Percentiles rank a stretch among this genome's conserved stretches.
phyloP scores from a whole-genome alignment of 2,888 invertebrate species.

The Listrodromus nycthemerus region DNA sequence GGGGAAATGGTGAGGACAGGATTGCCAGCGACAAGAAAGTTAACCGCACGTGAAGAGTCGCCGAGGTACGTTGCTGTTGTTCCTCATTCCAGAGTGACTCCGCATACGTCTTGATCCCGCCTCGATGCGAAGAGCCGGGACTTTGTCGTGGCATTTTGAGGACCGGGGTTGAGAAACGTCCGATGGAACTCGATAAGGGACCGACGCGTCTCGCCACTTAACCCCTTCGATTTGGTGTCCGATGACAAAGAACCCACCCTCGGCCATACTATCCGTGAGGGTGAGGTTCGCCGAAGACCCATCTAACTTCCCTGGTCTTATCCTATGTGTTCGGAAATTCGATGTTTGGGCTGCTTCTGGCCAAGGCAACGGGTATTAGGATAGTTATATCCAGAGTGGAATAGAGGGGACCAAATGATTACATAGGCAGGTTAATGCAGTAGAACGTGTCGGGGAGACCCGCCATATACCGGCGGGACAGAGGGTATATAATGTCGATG shows the following conservation, averaged over 20 bases:
- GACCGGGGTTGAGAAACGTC: background rate
- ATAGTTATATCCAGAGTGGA: background rate
- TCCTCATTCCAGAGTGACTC: background rate
- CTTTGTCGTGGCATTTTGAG: background rate
- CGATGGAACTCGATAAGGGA: background rate
- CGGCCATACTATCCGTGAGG: background rate
- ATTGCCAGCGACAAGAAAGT: conserved; percentile 14
- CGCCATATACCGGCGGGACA: background rate
- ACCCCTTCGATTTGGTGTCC: conserved; percentile 32
- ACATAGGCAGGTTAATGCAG: background rate
- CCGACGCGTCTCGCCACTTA: conserved; percentile 14
- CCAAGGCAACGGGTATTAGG: conserved; percentile 23
- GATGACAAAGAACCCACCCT: conserved; percentile 20
- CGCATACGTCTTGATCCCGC: background rate
- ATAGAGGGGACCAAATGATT: background rate
- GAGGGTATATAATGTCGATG: background rate
- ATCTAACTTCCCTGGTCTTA: background rate
- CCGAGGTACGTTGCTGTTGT: background rate
- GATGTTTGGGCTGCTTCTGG: conserved; percentile 27
- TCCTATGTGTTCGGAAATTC: conserved; percentile 17
- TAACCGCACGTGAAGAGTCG: conserved; percentile 2
- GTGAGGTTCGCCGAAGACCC: background rate
- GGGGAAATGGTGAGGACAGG: conserved; percentile 2
- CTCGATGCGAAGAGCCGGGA: background rate
- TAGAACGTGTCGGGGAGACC: conserved; percentile 14